Evolutionary conservation across 2,797 vertebrate genomes (phyloP).

Genomic region (Anguilla megastoma): DNA sequence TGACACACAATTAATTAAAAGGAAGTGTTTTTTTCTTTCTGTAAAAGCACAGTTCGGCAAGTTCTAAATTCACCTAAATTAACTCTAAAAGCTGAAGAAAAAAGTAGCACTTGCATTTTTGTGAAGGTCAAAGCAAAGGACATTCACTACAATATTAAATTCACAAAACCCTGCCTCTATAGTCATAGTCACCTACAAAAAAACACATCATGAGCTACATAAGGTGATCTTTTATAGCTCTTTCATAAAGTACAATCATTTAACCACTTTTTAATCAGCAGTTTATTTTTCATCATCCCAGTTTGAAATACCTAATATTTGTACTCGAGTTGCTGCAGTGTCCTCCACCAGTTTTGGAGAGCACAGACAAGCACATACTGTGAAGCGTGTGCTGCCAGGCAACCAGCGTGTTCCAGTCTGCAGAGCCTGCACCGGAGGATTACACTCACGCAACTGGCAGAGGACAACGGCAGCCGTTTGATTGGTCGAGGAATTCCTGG

Average conservation of each 20-base stretch:
- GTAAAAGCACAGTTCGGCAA: neutral
- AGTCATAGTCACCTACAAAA: neutral
- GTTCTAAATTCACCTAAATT: neutral
- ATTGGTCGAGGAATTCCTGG: neutral
- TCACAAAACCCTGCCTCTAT: neutral
- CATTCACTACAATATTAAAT: neutral
- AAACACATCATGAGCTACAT: neutral
- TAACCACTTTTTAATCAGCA: neutral
- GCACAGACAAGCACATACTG: no score
- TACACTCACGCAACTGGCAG: neutral
- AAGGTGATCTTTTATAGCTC: neutral
- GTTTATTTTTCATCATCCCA: neutral
- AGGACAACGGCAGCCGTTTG: neutral
- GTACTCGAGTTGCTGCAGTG: neutral
- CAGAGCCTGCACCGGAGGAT: neutral
- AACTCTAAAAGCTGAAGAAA: conserved; percentile 6
- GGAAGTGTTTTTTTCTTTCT: neutral
- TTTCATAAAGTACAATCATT: neutral
- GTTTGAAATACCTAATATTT: neutral
- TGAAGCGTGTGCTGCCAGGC: no score
- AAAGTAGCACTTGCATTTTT: neutral
- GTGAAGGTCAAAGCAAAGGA: neutral
- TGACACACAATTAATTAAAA: neutral
- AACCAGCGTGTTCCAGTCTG: neutral
- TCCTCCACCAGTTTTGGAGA: neutral